Base-by-base conservation (phyloP, 2,113 vertebrate species). In the Corydoras maculifer region DNA sequence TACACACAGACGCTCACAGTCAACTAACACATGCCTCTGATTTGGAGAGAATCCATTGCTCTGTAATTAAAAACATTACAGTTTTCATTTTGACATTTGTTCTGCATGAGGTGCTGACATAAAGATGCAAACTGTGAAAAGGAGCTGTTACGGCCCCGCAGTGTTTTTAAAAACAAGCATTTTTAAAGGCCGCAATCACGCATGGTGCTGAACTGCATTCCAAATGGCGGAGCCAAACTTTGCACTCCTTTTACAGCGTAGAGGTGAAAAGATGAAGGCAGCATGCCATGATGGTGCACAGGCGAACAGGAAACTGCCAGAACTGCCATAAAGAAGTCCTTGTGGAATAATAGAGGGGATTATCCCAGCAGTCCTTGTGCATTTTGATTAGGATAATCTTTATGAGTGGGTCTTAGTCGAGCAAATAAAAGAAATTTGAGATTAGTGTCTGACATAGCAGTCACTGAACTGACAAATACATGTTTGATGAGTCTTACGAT, bases 221-320 rank as follows among this genome's bases (percentile, higher is more conserved):
- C 35, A 43, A 43, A 43, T 43, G 35, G 35, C 7, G 35, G 35
- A 43, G 35, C 35, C 35, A 43, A 43, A 63, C 70, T 73, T 82
- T 78, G 79, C 75, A 79, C 65, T 76, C 53, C 67, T 77, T 80
- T 80, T 73, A 82, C 80, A 79, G 75, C 68, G 68, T 70, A 51
- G 68, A 54, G 65, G 77, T 77, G 77, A 74, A 79, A 65, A 64
- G 73, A 55, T 69, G 55, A 75, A 80, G 66, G 75, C 73, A 65
- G 67, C 58, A 61, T 68, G 67, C 62, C 59, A 64, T 77, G 74
- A 80, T 77, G 75, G 72, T 72, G 51, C 35, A 43, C 35, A 8
- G 35, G 35, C 35, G 35, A 43, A 43, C 35, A n/a, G 58, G 68
- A 77, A 68, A 25, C 63, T 72, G 64, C 72, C 63, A 72, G 50